Conservation (phyloP, 2,797 vertebrate genomes). For the Leucoraja ocellata region DNA sequence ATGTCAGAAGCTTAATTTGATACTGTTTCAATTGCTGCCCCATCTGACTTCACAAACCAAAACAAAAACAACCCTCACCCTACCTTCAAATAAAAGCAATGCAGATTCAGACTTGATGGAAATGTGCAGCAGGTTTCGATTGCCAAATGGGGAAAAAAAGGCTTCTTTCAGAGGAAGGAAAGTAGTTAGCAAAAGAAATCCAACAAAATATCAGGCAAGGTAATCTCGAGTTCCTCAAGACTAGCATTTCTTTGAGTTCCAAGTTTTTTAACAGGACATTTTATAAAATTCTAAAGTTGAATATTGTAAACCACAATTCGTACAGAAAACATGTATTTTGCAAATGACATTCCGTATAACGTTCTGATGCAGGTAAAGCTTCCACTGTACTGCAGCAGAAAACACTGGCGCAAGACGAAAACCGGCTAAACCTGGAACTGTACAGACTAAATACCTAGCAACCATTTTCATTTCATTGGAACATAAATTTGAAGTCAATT, state of each 20-base stretch:
- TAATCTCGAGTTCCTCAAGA: neutral
- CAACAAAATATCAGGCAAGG: neutral
- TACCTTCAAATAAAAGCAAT: slow-evolving; percentile 8
- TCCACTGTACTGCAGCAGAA: slow-evolving; percentile 23
- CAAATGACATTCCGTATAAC: slow-evolving; percentile 22
- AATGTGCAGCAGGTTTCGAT: slow-evolving; percentile 22
- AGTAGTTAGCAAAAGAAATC: neutral
- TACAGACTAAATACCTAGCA: slow-evolving; percentile 33
- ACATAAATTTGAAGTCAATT: slow-evolving; percentile 21
- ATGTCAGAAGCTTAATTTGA: slow-evolving; percentile 14
- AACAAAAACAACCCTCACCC: neutral
- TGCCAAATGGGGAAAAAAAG: slow-evolving; percentile 18
- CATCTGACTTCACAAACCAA: neutral
- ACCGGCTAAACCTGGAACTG: slow-evolving; percentile 27
- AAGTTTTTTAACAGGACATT: slow-evolving; percentile 27
- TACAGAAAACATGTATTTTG: slow-evolving; percentile 21
- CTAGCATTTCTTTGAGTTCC: slow-evolving; percentile 4
- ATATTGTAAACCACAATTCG: slow-evolving; percentile 34
- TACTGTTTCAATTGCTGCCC: neutral
- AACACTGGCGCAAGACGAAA: slow-evolving; percentile 24
- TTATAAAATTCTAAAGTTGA: slow-evolving; percentile 25
- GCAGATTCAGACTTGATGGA: slow-evolving; percentile 2
- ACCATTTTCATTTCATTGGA: slow-evolving; percentile 13
- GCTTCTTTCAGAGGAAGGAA: neutral
- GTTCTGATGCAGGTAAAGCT: neutral